phyloP scores from a whole-genome alignment of 2,888 invertebrate species.

The Melolontha melolontha region DNA sequence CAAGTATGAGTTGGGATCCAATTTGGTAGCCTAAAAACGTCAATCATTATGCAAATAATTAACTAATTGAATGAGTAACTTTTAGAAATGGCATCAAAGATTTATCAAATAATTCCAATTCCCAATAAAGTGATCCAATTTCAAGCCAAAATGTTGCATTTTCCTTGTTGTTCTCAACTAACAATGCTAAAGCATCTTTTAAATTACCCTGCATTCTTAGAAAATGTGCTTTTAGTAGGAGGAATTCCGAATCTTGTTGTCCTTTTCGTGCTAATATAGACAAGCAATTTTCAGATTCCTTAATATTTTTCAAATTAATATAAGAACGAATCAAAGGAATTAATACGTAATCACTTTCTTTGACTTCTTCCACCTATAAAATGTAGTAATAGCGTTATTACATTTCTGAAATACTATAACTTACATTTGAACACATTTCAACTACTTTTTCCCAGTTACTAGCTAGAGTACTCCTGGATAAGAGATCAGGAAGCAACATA shows the following conservation, averaged over 20 bases:
- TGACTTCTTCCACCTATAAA: slow-evolving; percentile 17
- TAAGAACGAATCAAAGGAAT: slow-evolving; percentile 58
- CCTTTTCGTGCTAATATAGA: slow-evolving; percentile 57
- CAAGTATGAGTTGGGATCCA: slow-evolving; percentile 79
- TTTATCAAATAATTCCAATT: slow-evolving; percentile 70
- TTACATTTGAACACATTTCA: slow-evolving; percentile 62
- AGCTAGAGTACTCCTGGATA: slow-evolving; percentile 64
- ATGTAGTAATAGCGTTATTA: neutral
- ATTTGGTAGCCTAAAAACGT: slow-evolving; percentile 70
- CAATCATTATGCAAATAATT: slow-evolving; percentile 31
- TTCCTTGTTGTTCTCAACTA: slow-evolving; percentile 65
- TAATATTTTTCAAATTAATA: slow-evolving; percentile 63
- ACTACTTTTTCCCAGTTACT: slow-evolving; percentile 66
- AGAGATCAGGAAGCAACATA: slow-evolving; percentile 61
- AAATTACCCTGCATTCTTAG: slow-evolving; percentile 68
- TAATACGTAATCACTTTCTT: slow-evolving; percentile 27
- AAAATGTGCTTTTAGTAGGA: slow-evolving; percentile 68
- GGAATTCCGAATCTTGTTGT: slow-evolving; percentile 52
- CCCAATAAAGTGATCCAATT: slow-evolving; percentile 73
- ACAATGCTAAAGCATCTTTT: slow-evolving; percentile 69
- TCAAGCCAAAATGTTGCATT: slow-evolving; percentile 70
- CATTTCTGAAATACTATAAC: neutral
- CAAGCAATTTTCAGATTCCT: slow-evolving; percentile 61
- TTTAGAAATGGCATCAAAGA: slow-evolving; percentile 75
- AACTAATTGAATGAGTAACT: slow-evolving; percentile 53